A percentile compares a stretch with the other conserved stretches of the same genome.
Conservation (phyloP, 2,888 invertebrate species). For the Ligdia adustata region DNA sequence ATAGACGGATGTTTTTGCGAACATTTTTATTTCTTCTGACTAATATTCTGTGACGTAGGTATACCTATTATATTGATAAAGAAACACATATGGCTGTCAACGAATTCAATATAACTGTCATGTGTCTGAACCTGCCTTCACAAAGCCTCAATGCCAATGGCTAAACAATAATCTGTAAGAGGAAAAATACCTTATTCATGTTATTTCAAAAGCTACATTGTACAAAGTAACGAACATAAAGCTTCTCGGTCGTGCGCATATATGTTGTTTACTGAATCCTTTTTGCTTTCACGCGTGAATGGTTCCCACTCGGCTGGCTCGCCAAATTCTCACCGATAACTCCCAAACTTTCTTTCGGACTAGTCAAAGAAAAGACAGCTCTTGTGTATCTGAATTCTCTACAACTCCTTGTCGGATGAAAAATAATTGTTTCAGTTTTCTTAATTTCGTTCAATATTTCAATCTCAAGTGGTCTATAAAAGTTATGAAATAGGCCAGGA, state of each 20-base stretch:
- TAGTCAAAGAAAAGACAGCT: conserved; percentile 50
- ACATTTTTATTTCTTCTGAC: too few relatives aligned
- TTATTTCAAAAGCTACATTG: conserved; percentile 14
- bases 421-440: conserved; percentile 11
- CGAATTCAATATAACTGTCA: too few relatives aligned
- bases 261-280: conserved; percentile 56
- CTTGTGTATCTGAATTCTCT: conserved; percentile 39
- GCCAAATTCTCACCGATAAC: conserved; percentile 50
- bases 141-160: neutral
- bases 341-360: conserved; percentile 48
- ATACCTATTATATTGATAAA: too few relatives aligned
- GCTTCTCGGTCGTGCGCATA: conserved; percentile 37
- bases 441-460: conserved; percentile 11
- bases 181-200: conserved; percentile 6
- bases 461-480: conserved; percentile 4
- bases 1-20: too few relatives aligned
- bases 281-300: conserved; percentile 56
- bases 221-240: conserved; percentile 23
- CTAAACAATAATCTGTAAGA: conserved; percentile 3
- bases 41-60: too few relatives aligned
- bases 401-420: conserved; percentile 18
- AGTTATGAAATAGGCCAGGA: neutral
- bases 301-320: conserved; percentile 51
- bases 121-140: too few relatives aligned
- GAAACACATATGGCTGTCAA: too few relatives aligned